Evolutionary conservation across 2,888 invertebrate species (phyloP), one percentile per base, ranked within the genome.

Genomic region (Scaptomyza reducta): DNA sequence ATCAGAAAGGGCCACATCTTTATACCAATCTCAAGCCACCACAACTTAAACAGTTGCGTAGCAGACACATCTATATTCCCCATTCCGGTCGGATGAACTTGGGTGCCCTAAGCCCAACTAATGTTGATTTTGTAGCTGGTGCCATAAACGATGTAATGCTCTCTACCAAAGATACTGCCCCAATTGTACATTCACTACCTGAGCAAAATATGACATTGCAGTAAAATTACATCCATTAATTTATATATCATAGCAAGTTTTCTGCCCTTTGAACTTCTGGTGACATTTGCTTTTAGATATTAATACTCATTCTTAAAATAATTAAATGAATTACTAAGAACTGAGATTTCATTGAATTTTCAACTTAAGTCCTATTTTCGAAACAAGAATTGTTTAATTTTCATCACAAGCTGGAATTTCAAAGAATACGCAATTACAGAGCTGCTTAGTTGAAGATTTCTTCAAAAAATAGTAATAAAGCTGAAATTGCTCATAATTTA

Each of bases 81-180:
- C 47, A 49, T 27, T 68, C 64, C 11, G 79, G 79, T 14, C 70
- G 79, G 25, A 65, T 70, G n/a, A 78, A 76, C 51, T 33, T 76
- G 6, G 60, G 65, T 6, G 62, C 63, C 11, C 25, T 78, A 7
- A 50, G 18, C 10, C 13, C 50, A 1, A 38, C 14, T 11, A 67
- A 70, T 50, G 46, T 78, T 6, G 67, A 72, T 6, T 51, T 53
- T 59, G 63, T 78, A 33, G 79, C 73, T 18, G 35, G 33, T 0
- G 71, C 68, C 47, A 58, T 77, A 25, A 55, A 72, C 31, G 67
- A 75, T 44, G 69, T 79, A 4, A 40, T 69, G 44, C 25, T 42
- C 2, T 10, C 41, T 2, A 51, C 58, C 1, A 14, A 25, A 2
- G 42, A 51, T 2, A 1, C n/a, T 4, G 9, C 10, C 3, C 0